Conservation (phyloP, 2,797 vertebrate genomes). For the Columba guinea region DNA sequence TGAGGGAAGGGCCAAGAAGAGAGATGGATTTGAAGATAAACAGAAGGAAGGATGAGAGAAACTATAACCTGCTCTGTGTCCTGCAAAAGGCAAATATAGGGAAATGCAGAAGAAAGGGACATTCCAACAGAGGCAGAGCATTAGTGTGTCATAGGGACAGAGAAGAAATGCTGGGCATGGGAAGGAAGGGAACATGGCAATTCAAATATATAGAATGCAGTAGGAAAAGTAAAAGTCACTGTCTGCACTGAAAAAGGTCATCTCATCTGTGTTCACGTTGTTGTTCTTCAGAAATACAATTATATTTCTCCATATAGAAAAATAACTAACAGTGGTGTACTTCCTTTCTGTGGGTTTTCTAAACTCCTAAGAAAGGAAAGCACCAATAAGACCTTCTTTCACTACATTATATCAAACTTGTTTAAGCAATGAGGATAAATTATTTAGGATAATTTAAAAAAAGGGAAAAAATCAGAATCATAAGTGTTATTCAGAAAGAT, state of each 20-base stretch:
- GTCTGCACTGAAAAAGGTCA: background rate
- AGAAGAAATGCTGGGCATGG: background rate
- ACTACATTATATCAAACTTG: background rate
- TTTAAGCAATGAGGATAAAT: background rate
- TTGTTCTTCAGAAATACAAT: background rate
- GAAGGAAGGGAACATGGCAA: background rate
- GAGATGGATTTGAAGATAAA: background rate
- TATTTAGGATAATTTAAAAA: background rate
- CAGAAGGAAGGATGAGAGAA: background rate
- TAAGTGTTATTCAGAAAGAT: background rate
- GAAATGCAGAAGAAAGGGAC: background rate
- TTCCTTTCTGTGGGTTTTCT: background rate
- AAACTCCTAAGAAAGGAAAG: background rate
- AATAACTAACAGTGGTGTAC: background rate
- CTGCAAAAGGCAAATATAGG: background rate
- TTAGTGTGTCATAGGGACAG: background rate
- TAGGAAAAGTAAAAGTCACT: background rate
- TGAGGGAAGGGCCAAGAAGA: background rate
- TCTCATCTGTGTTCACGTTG: background rate
- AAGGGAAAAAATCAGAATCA: background rate
- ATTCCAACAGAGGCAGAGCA: fast-evolving
- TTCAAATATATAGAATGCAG: background rate
- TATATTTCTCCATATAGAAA: background rate
- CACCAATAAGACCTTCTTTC: background rate
- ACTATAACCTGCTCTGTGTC: background rate